Base-by-base conservation (phyloP, 2,113 vertebrate species). In the Saccopteryx bilineata region DNA sequence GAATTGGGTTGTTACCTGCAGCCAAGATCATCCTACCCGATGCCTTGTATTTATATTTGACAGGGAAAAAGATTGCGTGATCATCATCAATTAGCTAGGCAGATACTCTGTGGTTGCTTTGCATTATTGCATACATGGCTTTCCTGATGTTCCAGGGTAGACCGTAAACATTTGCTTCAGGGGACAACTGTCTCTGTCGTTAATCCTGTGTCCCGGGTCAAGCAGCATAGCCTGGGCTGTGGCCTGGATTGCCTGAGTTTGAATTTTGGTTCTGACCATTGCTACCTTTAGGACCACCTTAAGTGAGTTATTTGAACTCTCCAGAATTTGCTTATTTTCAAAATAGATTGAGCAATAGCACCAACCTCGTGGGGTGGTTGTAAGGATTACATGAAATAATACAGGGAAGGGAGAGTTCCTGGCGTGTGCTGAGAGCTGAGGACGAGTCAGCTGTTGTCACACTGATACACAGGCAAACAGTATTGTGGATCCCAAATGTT, bases 341-440 rank as follows among this genome's bases (percentile, higher is more conserved):
- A 76, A 50, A 33, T 5, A 33, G 56, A 90, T n/a, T 26, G 28
- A 60, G 54, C 5, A 23, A 50, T 11, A 14, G 18, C 28, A 9
- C 26, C 50, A 39, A 0, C 26, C 54, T 65, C 1, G 0, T 3
- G 7, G 63, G n/a, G 10, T 66, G 33, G 50, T 56, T 21, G 1
- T 52, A 50, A 79, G 69, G 33, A 26, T 31, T 46, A 21, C 63
- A 23, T 13, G 58, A 33, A 28, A n/a, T 4, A 46, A 28, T 1
- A 2, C 18, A 5, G 3, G 3, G 7, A 17, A 46, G 69, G 48
- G 33, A 46, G 24, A 39, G 39, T 7, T 50, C 18, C 79, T 7
- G 84, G 26, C 19, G 5, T 0, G 18, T 11, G 7, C 1, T 9
- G n/a, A 26, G 75, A 1, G 24, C 63, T 14, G 18, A 1, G 0